phyloP scores from a whole-genome alignment of 2,113 vertebrate species.

The Apus apus region DNA sequence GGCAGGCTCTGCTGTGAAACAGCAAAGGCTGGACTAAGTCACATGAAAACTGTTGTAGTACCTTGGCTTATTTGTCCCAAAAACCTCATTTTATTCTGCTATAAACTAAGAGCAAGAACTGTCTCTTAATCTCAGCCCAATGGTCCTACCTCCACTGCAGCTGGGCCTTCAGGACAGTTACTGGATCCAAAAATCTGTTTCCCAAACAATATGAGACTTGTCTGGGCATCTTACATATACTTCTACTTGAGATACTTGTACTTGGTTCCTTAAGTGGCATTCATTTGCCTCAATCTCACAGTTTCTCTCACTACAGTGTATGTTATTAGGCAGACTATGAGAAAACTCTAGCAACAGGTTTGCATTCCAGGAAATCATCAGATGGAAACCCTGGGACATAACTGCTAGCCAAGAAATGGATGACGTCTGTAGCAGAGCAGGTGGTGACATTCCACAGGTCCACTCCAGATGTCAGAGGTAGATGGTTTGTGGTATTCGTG shows the following conservation, averaged over 20 bases:
- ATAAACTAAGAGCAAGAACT: not conserved
- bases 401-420: not conserved
- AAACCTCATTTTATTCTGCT: not conserved
- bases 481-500: not conserved
- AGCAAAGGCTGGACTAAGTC: not conserved
- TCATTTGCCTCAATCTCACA: not conserved
- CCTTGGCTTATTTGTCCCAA: not conserved
- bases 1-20: not conserved
- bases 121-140: not conserved
- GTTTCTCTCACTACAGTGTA: not conserved
- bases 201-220: not conserved
- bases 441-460: not conserved
- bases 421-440: not conserved
- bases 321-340: not conserved
- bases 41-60: not conserved
- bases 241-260: not conserved
- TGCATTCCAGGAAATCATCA: not conserved
- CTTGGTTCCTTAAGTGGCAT: accelerated
- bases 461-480: accelerated
- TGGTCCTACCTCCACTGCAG: not conserved
- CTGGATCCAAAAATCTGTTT: not conserved
- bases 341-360: not conserved
- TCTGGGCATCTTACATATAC: not conserved
- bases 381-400: not conserved
- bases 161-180: not conserved